These are phyloP conservation scores for Cistogaster globosa DNA, from an alignment of 2,888 invertebrate genomes.

Conservation along the genomic window DNA sequence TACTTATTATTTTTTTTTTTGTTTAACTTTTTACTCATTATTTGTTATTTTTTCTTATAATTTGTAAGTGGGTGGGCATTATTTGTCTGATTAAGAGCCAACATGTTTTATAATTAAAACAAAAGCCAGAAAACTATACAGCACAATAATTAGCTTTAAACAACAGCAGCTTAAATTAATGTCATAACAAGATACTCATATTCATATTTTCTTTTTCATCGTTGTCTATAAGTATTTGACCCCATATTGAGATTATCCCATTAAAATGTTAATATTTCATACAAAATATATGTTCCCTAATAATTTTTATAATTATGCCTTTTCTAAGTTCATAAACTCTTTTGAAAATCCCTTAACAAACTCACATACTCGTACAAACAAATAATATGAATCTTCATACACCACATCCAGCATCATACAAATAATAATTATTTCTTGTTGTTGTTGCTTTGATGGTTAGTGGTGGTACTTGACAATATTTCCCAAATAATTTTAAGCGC, in stretches of 20 bases:
- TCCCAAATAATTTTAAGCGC: slow-evolving; percentile 40
- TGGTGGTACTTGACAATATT: slow-evolving; percentile 52
- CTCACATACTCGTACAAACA: background rate
- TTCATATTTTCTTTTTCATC: background rate
- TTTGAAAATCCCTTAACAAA: slow-evolving; percentile 2
- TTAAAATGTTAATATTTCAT: slow-evolving; percentile 72
- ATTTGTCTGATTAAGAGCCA: slow-evolving; percentile 28
- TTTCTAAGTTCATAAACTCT: slow-evolving; percentile 64
- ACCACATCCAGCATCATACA: background rate
- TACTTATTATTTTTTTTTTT: background rate
- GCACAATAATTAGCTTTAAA: slow-evolving; percentile 53
- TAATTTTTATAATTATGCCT: slow-evolving; percentile 79
- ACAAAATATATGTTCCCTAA: slow-evolving; percentile 75
- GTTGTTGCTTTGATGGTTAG: slow-evolving; percentile 11
- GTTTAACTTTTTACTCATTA: background rate
- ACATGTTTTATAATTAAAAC: slow-evolving; percentile 50
- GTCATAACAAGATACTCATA: slow-evolving; percentile 25
- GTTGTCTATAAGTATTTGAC: slow-evolving; percentile 43
- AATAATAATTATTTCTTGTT: background rate
- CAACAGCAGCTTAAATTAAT: slow-evolving; percentile 31
- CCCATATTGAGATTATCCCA: slow-evolving; percentile 65
- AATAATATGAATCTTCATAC: slow-evolving; percentile 4
- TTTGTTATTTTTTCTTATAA: slow-evolving; percentile 10
- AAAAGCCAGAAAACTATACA: slow-evolving; percentile 16
- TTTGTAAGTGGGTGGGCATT: slow-evolving; percentile 67